phyloP scores from a whole-genome alignment of 2,888 invertebrate genomes.

The Teinopalpus imperialis region DNA sequence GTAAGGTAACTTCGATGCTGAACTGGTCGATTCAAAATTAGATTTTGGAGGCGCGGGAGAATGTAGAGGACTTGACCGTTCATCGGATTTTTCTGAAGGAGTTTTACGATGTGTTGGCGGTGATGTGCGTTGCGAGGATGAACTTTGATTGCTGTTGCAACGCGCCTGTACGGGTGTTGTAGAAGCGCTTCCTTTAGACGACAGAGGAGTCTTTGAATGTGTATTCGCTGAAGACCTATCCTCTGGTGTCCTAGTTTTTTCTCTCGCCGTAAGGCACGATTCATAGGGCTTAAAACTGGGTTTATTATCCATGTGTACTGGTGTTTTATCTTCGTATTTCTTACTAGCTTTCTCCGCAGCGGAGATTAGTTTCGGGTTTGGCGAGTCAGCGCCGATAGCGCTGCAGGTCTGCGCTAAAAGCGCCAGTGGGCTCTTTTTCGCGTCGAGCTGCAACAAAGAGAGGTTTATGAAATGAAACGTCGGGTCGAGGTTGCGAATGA shows the following conservation, averaged over 20 bases:
- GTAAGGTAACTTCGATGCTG: conserved; percentile 82
- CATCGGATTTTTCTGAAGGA: conserved; percentile 80
- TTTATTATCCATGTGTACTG: conserved; percentile 79
- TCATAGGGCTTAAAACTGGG: conserved; percentile 90
- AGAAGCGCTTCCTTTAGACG: conserved; percentile 78
- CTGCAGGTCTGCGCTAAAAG: conserved; percentile 98
- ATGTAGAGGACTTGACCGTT: conserved; percentile 68
- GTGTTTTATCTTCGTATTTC: conserved; percentile 85
- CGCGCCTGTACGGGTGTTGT: conserved; percentile 79
- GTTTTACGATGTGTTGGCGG: conserved; percentile 82
- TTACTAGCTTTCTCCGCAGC: conserved; percentile 87
- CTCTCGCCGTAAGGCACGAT: conserved; percentile 83
- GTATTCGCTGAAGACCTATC: conserved; percentile 80
- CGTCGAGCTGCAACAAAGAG: conserved; percentile 93
- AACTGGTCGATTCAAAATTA: conserved; percentile 71
- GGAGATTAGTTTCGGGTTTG: conserved; percentile 88
- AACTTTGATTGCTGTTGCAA: conserved; percentile 90
- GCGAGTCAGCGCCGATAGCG: conserved; percentile 95
- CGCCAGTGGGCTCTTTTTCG: conserved; percentile 98
- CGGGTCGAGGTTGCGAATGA: conserved; percentile 75
- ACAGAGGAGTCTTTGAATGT: conserved; percentile 81
- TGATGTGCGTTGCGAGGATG: conserved; percentile 84
- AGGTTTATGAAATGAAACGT: conserved; percentile 78
- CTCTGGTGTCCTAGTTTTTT: conserved; percentile 86
- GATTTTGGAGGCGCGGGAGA: conserved; percentile 68